Evolutionary conservation across 2,797 vertebrate species (phyloP).

Genomic region (Sebastes nivosus): DNA sequence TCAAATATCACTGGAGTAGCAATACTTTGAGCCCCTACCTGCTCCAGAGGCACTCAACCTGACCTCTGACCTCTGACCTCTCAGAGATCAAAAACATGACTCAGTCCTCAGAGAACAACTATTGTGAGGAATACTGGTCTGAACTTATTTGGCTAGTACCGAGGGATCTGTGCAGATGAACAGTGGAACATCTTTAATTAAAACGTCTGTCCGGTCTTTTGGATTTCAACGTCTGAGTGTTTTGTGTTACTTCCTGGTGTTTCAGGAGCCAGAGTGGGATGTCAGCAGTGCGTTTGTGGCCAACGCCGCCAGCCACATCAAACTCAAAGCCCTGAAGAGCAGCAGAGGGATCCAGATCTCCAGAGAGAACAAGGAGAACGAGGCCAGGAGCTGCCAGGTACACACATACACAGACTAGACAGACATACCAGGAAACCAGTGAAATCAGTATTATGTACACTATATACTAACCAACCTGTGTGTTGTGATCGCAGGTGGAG

Average conservation of each 20-base stretch:
- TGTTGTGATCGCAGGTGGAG: constrained; percentile 31
- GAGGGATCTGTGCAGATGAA: too few species aligned
- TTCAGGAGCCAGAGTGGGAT: constrained; percentile 76
- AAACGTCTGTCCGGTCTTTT: background rate
- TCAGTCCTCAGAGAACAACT: background rate
- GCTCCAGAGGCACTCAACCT: background rate
- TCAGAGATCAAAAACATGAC: background rate
- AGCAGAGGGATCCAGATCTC: constrained; percentile 28
- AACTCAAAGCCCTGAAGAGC: constrained; percentile 44
- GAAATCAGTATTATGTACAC: background rate
- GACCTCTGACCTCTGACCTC: background rate
- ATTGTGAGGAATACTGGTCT: background rate
- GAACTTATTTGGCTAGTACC: background rate
- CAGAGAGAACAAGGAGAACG: constrained; percentile 72
- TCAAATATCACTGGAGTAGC: background rate
- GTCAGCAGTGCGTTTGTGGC: constrained; percentile 76
- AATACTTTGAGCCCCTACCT: too few species aligned
- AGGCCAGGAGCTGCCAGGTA: constrained; percentile 58
- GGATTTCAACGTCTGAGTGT: background rate
- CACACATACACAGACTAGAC: background rate
- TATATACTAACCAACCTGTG: background rate
- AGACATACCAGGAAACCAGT: background rate
- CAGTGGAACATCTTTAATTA: too few species aligned
- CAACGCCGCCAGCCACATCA: constrained; percentile 72
- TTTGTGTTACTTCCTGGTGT: background rate